These are phyloP conservation scores for Leiothrix lutea DNA, from an alignment of 2,113 vertebrate genomes.

Conservation along the genomic window DNA sequence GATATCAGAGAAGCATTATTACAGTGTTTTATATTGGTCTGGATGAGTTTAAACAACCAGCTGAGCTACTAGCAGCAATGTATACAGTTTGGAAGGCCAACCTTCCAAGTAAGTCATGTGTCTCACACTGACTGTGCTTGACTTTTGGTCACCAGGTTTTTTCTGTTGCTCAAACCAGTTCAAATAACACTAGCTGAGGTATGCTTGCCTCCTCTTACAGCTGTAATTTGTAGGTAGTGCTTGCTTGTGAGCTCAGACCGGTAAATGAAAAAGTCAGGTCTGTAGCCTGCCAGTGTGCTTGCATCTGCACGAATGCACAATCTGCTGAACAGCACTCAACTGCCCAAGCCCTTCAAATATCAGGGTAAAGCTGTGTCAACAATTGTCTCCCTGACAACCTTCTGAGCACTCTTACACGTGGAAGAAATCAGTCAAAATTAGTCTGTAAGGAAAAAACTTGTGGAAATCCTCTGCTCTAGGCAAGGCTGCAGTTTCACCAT, in stretches of 20 bases:
- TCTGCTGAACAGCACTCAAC: not conserved
- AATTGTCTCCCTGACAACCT: conserved; percentile 15
- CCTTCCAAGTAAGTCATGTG: not conserved
- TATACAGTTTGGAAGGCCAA: not conserved
- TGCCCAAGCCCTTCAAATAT: conserved; percentile 20
- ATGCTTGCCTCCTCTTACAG: not conserved
- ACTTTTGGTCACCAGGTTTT: not conserved
- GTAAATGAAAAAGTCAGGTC: not conserved
- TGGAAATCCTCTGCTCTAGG: not conserved
- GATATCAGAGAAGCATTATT: not conserved
- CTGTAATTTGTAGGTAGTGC: not conserved
- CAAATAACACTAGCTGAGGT: not conserved
- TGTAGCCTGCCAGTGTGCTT: not conserved
- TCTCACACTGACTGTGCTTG: not conserved
- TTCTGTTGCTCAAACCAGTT: not conserved
- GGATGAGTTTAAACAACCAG: conserved; percentile 6
- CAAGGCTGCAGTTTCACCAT: not conserved
- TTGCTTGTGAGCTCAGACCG: not conserved
- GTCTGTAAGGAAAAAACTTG: not conserved
- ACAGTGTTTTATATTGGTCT: not conserved
- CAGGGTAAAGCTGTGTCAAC: conserved; percentile 27
- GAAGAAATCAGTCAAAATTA: not conserved
- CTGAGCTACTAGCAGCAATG: conserved; percentile 7
- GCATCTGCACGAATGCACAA: conserved; percentile 4
- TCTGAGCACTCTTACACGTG: not conserved